Evolutionary conservation across 2,797 vertebrate species (phyloP).

Genomic region (Lemur catta): DNA sequence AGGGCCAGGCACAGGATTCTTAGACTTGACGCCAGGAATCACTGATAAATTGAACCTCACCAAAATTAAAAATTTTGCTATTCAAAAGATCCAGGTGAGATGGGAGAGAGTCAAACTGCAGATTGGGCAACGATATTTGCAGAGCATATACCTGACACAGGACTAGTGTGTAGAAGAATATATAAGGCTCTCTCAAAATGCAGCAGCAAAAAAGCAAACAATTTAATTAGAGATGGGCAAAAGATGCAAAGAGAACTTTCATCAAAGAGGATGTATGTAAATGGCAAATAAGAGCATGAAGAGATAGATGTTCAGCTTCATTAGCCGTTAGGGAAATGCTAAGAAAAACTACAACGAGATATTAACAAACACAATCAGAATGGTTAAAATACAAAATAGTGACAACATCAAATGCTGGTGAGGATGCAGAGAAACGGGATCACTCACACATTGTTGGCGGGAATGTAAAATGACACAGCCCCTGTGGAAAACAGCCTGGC

Average conservation of each 20-base stretch:
- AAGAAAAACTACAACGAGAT: neutral
- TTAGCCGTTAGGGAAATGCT: neutral
- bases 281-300: rapidly evolving
- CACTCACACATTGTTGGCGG: neutral
- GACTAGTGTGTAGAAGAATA: neutral
- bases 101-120: neutral
- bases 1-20: neutral
- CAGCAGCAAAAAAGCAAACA: neutral
- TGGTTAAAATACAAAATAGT: neutral
- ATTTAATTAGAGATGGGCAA: neutral
- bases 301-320: neutral
- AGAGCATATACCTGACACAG: neutral
- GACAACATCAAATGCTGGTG: neutral
- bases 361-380: neutral
- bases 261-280: neutral
- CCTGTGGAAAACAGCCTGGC: neutral
- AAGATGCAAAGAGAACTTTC: neutral
- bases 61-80: neutral
- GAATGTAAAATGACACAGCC: neutral
- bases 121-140: neutral
- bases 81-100: neutral
- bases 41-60: neutral
- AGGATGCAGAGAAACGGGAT: too few relatives aligned
- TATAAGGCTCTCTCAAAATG: neutral
- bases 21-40: neutral